Evolutionary conservation across 2,113 vertebrate species (phyloP), one percentile per base, ranked within the genome.

Genomic region (Pyrgilauda ruficollis): DNA sequence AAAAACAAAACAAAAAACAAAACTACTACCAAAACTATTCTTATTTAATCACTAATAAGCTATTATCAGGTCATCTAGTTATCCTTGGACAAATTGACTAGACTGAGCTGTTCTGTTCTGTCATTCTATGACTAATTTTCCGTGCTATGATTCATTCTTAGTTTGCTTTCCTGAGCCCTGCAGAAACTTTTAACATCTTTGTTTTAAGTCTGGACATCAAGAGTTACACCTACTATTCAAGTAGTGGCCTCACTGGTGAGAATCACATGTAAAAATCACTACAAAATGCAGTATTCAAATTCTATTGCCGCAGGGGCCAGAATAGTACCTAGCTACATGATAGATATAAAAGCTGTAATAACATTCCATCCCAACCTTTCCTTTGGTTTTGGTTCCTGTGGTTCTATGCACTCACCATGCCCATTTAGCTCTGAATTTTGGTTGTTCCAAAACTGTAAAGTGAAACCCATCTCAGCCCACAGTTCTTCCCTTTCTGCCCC

Each of bases 391-490:
- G 53, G 70, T 91, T 97, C 62, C 58, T 91, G 84, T 96, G 89
- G 70, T 95, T 95, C 77, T 66, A 7, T 87, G 41, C 74, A 76
- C 20, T 95, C 58, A 58, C 63, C 77, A 75, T 89, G 62, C 73
- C 83, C 66, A 62, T 87, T 91, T 87, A 82, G 64, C 66, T 91
- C 37, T 52, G 58, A 87, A 56, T 89, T 95, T 96, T 82, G 66
- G 69, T 94, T 91, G 69, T 81, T 95, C 81, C 84, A 89, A 87
- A 94, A 93, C 49, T 89, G 84, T 94, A 96, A 95, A 84, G 31
- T 82, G 87, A 95, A 97, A 95, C 93, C 89, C 68, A 70, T 81
- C 22, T 77, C 81, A 91, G 81, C 74, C 93, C 91, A 83, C 93
- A 96, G 77, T 73, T 87, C 81, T 84, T 81, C 86, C 58, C 31